Conservation (phyloP, 2,888 invertebrate genomes). For the Metellina segmentata region DNA sequence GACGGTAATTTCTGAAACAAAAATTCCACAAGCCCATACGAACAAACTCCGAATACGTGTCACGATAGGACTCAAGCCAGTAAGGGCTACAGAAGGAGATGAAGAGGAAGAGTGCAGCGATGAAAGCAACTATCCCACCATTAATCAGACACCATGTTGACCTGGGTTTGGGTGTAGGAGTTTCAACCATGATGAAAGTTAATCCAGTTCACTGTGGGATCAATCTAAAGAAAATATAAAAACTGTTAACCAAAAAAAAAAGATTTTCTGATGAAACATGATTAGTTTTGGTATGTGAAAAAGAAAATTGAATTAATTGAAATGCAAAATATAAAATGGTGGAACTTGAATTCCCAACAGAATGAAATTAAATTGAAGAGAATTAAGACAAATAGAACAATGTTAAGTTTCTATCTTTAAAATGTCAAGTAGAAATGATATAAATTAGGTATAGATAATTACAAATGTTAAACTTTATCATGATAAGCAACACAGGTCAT, state of each 20-base stretch:
- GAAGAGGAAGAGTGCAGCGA: constrained; percentile 77
- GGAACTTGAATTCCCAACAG: too few relatives aligned
- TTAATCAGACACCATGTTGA: constrained; percentile 63
- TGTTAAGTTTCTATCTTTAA: too few relatives aligned
- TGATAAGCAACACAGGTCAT: too few relatives aligned
- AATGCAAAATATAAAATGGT: too few relatives aligned
- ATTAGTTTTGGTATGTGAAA: too few relatives aligned
- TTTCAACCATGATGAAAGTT: constrained; percentile 53
- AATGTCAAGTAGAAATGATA: too few relatives aligned
- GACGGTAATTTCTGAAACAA: constrained; percentile 92
- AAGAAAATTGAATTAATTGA: too few relatives aligned
- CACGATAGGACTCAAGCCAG: constrained; percentile 94
- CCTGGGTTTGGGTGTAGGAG: constrained; percentile 57
- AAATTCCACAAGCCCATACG: constrained; percentile 96
- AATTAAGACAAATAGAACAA: too few relatives aligned
- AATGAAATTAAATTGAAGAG: too few relatives aligned
- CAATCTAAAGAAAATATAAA: constrained; percentile 5
- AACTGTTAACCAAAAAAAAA: background rate
- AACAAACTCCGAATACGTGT: constrained; percentile 88
- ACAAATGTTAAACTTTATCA: too few relatives aligned
- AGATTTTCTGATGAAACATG: too few relatives aligned
- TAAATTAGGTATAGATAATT: too few relatives aligned
- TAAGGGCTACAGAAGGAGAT: constrained; percentile 87
- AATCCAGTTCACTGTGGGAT: background rate
- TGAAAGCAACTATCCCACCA: constrained; percentile 75